Base-by-base conservation (phyloP, 2,797 vertebrate species). In the Yasuhikotakia modesta region DNA sequence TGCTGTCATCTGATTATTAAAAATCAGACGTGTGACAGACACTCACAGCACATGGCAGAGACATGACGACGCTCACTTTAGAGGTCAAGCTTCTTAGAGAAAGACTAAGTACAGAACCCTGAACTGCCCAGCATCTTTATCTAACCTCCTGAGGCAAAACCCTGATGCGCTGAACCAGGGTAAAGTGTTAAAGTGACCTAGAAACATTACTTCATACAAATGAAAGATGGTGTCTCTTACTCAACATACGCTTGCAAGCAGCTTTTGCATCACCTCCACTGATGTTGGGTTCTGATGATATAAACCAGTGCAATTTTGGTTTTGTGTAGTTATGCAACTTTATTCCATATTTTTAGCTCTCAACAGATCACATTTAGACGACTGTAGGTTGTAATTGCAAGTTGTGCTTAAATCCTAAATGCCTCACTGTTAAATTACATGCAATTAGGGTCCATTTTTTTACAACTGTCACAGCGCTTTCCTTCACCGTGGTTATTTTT, bases 111-210 rank as follows among this genome's bases (percentile, higher is more conserved):
- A 79, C 96, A 98, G 90, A 99, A 80, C 96, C 96, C 91, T 94
- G 88, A 64, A 96, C 95, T 84, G 96, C 96, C 97, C 97, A 98
- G 97, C 97, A 24, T 99, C 98, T 86, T 94, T 96, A 48, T 97
- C 96, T 81, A 99, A 93, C 83, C 91, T 84, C 97, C 97, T 50
- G 97, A 98, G 52, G 97, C 97, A 39, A 99, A 99, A 85, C 97
- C 98, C 92, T 99, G 98, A 88, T 99, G 99, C 82, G 97, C 98
- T 0, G 96, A 98, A 93, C 99, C 97, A n/a, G n/a, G n/a, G n/a
- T n/a, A n/a, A 8, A 39, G 0, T 43, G 21, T 45, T 13, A 19
- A 64, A 43, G 60, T 60, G 13, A 58, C 53, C 17, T 39, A 68
- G 27, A 4, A n/a, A 35, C 8, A 30, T 68, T 13, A 17, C 3